Conservation (phyloP, 2,797 vertebrate genomes). For the Epinephelus coioides region DNA sequence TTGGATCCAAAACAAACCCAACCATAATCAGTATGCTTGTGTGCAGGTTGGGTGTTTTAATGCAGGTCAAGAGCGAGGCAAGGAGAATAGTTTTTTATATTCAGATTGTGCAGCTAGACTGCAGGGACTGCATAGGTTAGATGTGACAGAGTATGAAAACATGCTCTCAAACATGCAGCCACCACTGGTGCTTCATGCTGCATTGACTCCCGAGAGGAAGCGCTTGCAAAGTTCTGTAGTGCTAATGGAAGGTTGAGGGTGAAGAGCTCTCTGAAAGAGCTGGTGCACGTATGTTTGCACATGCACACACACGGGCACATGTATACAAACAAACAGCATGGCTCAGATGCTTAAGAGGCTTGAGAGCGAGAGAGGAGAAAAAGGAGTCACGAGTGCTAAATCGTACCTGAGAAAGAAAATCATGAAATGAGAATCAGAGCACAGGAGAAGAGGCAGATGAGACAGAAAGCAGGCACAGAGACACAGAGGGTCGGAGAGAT, state of each 20-base stretch:
- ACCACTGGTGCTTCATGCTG: background rate
- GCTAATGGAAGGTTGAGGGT: constrained; percentile 20
- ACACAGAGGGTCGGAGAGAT: constrained; percentile 38
- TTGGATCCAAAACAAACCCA: constrained; percentile 31
- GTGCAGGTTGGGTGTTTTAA: background rate
- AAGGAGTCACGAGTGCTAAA: background rate
- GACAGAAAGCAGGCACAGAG: constrained; percentile 16
- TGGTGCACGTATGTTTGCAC: background rate
- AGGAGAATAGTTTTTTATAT: background rate
- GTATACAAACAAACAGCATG: background rate
- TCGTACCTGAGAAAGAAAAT: background rate
- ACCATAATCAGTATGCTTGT: background rate
- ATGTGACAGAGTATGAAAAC: background rate
- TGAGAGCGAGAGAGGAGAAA: background rate
- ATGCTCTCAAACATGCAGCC: background rate
- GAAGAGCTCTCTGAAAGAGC: background rate
- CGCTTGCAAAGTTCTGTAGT: background rate
- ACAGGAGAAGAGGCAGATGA: constrained; percentile 3
- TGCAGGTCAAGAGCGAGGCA: background rate
- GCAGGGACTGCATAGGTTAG: background rate
- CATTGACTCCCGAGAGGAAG: constrained; percentile 7
- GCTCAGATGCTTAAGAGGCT: background rate
- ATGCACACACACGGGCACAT: background rate
- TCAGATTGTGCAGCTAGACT: background rate
- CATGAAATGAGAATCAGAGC: constrained; percentile 22